Evolutionary conservation across 2,113 vertebrate genomes (phyloP).

Genomic region (Caretta caretta): DNA sequence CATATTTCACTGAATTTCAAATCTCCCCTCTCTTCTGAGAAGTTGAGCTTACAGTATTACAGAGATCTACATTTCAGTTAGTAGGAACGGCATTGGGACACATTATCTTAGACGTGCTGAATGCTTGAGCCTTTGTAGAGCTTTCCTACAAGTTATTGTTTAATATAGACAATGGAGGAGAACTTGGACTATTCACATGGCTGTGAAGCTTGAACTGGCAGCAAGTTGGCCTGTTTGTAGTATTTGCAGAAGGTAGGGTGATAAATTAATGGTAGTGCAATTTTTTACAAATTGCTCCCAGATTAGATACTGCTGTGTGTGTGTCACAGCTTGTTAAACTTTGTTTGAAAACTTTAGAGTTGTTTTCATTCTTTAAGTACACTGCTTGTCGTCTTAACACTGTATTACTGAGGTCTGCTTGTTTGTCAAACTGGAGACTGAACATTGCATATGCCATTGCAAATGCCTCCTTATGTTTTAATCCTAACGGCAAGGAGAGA

Average conservation of each 20-base stretch:
- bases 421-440: slow-evolving; percentile 18
- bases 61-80: background rate
- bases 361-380: slow-evolving; percentile 11
- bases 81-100: background rate
- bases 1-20: background rate
- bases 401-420: slow-evolving; percentile 16
- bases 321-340: slow-evolving; percentile 31
- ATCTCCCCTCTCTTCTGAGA: background rate
- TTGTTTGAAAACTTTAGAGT: slow-evolving; percentile 12
- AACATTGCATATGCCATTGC: accelerated
- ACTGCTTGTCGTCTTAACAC: slow-evolving; percentile 14
- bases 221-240: background rate
- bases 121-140: background rate
- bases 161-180: background rate
- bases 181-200: background rate
- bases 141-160: background rate
- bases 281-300: slow-evolving; percentile 13
- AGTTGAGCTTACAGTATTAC: background rate
- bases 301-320: slow-evolving; percentile 1
- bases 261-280: slow-evolving; percentile 42
- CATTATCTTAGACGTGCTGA: background rate
- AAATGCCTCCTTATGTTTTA: slow-evolving; percentile 47
- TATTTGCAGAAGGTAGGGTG: slow-evolving; percentile 50
- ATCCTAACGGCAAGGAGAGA: slow-evolving; percentile 44
- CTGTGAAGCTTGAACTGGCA: background rate